These are phyloP conservation scores for Procavia capensis DNA, from an alignment of 2,113 vertebrate genomes.

Conservation along the genomic window DNA sequence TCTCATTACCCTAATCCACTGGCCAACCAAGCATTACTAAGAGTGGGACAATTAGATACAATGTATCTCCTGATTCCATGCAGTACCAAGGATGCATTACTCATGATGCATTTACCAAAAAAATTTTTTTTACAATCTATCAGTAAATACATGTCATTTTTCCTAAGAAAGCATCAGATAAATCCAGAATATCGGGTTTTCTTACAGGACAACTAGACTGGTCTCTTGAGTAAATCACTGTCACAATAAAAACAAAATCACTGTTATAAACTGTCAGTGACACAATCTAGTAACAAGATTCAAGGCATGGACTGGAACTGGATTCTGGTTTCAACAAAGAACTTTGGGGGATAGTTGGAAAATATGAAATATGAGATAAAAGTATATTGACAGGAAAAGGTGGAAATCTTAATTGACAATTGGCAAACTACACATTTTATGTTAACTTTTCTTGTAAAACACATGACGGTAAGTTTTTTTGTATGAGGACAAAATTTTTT, in stretches of 20 bases:
- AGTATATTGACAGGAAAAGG: background rate
- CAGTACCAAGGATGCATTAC: background rate
- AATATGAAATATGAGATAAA: background rate
- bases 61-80: background rate
- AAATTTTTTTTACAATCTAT: background rate
- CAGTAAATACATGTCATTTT: background rate
- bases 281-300: background rate
- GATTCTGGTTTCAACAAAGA: background rate
- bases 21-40: background rate
- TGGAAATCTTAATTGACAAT: slow-evolving; percentile 31
- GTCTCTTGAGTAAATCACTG: background rate
- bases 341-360: background rate
- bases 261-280: background rate
- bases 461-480: background rate
- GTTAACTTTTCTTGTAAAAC: background rate
- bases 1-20: background rate
- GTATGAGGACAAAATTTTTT: background rate
- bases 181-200: background rate
- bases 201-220: background rate
- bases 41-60: background rate
- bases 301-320: background rate
- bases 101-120: background rate
- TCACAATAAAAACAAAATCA: background rate
- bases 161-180: background rate
- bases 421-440: background rate